A percentile compares a stretch with the other conserved stretches of the same genome.
These are phyloP conservation scores for Dasyornis broadbenti DNA, from an alignment of 2,113 vertebrate species.

Conservation along the genomic window DNA sequence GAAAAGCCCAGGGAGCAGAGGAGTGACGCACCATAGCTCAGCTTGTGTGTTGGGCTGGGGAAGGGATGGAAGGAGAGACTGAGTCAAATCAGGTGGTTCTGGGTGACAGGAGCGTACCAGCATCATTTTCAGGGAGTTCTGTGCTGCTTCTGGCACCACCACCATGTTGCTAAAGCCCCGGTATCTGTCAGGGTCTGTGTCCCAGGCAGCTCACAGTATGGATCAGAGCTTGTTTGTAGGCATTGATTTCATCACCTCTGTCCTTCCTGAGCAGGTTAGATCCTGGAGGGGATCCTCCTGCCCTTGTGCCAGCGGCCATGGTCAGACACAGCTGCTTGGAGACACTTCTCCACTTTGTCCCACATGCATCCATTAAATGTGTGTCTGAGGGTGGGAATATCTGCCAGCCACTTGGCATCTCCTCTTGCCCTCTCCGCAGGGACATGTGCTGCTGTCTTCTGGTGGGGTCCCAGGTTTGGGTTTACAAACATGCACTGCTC, in stretches of 20 bases:
- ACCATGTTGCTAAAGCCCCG: neutral
- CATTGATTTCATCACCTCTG: neutral
- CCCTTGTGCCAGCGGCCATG: neutral
- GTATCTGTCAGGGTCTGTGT: neutral
- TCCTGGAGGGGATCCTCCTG: neutral
- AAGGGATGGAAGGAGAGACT: neutral
- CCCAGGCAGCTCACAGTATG: neutral
- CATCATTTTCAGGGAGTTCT: neutral
- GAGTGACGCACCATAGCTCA: rapidly evolving
- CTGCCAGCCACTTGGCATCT: neutral
- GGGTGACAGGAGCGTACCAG: neutral
- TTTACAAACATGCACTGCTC: too few species aligned
- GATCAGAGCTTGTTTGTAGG: neutral
- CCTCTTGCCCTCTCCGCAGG: neutral
- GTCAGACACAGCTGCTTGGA: neutral
- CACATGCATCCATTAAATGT: rapidly evolving
- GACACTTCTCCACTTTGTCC: neutral
- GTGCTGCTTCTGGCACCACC: neutral
- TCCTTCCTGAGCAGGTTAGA: neutral
- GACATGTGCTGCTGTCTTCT: neutral
- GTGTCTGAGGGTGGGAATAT: neutral
- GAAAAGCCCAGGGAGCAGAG: neutral
- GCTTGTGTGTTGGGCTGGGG: too few species aligned
- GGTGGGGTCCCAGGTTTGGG: rapidly evolving
- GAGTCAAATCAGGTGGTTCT: neutral